These are phyloP conservation scores for Yponomeuta malinellus DNA, from an alignment of 2,888 invertebrate species.

Conservation along the genomic window DNA sequence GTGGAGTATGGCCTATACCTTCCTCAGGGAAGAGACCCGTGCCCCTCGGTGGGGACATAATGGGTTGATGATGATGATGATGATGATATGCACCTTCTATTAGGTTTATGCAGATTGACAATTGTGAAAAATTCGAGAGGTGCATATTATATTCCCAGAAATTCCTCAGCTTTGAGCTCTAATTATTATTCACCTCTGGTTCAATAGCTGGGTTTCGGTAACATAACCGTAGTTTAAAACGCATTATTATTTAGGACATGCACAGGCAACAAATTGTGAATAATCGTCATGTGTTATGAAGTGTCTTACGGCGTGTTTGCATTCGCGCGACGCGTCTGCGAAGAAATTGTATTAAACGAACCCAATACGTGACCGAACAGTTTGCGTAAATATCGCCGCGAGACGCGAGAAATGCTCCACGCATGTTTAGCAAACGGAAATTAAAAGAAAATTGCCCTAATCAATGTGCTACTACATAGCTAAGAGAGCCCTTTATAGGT, in stretches of 20 bases:
- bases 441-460: slow-evolving; percentile 7
- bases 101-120: too few relatives aligned
- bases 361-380: slow-evolving; percentile 64
- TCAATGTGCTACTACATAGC: neutral
- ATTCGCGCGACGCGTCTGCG: slow-evolving; percentile 55
- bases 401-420: neutral
- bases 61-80: too few relatives aligned
- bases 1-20: too few relatives aligned
- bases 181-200: too few relatives aligned
- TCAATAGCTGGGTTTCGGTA: too few relatives aligned
- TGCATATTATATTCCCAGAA: too few relatives aligned
- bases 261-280: slow-evolving; percentile 41
- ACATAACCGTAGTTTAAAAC: neutral
- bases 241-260: slow-evolving; percentile 32
- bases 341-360: slow-evolving; percentile 64
- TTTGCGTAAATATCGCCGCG: slow-evolving; percentile 34
- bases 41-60: too few relatives aligned
- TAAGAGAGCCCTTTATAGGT: neutral
- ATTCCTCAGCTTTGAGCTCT: too few relatives aligned
- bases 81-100: too few relatives aligned
- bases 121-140: too few relatives aligned
- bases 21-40: too few relatives aligned
- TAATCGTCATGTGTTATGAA: slow-evolving; percentile 61
- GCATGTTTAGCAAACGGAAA: slow-evolving; percentile 8
- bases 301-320: slow-evolving; percentile 48